Evolutionary conservation across 2,888 invertebrate species (phyloP).

Genomic region (Folsomia candida): DNA sequence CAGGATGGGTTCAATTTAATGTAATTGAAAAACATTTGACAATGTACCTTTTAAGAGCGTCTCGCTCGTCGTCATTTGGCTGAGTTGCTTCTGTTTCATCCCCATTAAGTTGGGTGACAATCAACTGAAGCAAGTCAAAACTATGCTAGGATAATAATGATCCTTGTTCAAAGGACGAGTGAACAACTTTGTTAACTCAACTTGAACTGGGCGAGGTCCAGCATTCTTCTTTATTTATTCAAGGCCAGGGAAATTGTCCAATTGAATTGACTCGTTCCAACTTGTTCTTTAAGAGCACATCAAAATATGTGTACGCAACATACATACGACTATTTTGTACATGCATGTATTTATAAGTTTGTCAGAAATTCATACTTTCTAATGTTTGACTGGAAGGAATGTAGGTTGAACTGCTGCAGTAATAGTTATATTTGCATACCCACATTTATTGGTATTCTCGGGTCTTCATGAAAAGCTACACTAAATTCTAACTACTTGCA

Average conservation of each 20-base stretch:
- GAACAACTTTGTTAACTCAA: not conserved
- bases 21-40: slow-evolving; percentile 7
- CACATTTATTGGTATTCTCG: not conserved
- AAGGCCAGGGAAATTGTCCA: not conserved
- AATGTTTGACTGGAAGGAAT: no score
- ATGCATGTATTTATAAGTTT: no score
- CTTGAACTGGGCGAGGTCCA: not conserved
- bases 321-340: not conserved
- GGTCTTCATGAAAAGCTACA: no score
- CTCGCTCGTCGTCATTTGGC: no score
- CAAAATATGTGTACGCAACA: not conserved
- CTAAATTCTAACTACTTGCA: no score
- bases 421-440: not conserved
- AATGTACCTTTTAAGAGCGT: not conserved
- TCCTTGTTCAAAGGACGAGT: not conserved
- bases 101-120: not conserved
- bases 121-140: not conserved
- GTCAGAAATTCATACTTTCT: no score
- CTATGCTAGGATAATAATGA: not conserved
- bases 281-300: not conserved
- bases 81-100: not conserved
- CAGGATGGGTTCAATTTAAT: slow-evolving; percentile 1
- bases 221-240: not conserved
- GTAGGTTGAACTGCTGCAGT: no score
- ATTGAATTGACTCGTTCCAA: not conserved